Evolutionary conservation across 2,888 invertebrate genomes (phyloP).

Genomic region (Oxycera nigricornis): DNA sequence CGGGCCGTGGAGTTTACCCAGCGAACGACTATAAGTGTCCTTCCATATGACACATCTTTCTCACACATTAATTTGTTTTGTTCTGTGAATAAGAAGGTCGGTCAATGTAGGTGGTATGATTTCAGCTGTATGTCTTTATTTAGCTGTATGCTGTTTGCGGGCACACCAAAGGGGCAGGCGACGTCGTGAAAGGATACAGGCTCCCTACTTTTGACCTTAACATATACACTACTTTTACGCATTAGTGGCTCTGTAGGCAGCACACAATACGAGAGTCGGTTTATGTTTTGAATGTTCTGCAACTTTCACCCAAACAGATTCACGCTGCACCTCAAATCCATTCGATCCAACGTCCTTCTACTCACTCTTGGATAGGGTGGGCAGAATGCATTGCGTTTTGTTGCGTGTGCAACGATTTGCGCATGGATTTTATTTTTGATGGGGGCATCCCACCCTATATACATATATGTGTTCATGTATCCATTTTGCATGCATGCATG

Average conservation of each 20-base stretch:
- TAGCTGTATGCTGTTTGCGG: background rate
- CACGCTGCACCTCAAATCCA: background rate
- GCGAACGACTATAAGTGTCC: background rate
- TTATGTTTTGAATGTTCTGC: background rate
- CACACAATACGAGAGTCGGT: background rate
- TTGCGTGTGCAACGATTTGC: conserved; percentile 23
- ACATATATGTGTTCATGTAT: background rate
- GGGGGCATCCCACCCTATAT: background rate
- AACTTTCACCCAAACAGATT: background rate
- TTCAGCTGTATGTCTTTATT: conserved; percentile 1
- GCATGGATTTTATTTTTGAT: conserved; percentile 16
- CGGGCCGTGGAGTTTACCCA: background rate
- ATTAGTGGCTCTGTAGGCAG: background rate
- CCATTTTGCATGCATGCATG: background rate
- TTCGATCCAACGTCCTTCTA: background rate
- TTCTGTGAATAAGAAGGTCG: background rate
- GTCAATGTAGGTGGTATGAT: background rate
- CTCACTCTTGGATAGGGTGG: background rate
- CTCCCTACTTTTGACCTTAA: background rate
- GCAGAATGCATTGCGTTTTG: background rate
- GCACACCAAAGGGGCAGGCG: background rate
- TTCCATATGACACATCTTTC: background rate
- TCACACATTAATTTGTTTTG: conserved; percentile 15
- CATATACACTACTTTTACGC: background rate
- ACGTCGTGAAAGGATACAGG: background rate